phyloP scores from a whole-genome alignment of 2,113 vertebrate genomes.

The Xenotilapia flavipinnis region DNA sequence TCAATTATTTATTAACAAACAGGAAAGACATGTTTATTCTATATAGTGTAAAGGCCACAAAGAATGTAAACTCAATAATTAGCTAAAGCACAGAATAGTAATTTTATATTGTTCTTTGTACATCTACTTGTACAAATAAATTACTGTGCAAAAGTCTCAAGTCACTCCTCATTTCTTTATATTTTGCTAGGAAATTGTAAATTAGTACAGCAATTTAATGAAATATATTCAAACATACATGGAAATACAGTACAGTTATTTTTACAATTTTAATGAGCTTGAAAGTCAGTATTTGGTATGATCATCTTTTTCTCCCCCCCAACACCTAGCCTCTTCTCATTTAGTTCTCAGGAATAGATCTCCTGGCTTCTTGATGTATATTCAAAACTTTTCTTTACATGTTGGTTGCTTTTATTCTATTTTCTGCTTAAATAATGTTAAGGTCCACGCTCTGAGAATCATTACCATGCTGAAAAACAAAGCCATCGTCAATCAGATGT shows the following conservation, averaged over 20 bases:
- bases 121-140: background rate
- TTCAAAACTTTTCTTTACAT: background rate
- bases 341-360: background rate
- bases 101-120: background rate
- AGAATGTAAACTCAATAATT: background rate
- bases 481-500: background rate
- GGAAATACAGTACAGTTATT: background rate
- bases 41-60: background rate
- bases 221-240: background rate
- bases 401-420: background rate
- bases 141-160: background rate
- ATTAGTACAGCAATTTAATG: background rate
- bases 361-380: background rate
- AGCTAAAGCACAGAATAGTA: background rate
- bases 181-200: background rate
- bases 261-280: background rate
- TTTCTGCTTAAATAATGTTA: background rate
- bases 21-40: background rate
- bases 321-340: background rate
- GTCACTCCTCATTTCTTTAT: background rate
- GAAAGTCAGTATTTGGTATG: background rate
- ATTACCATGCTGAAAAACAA: background rate
- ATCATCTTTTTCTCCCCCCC: background rate
- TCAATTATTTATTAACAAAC: background rate
- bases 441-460: background rate